Percentiles rank a stretch among this genome's conserved stretches.
phyloP scores from a whole-genome alignment of 2,797 vertebrate species.

The Pseudochirops cupreus region DNA sequence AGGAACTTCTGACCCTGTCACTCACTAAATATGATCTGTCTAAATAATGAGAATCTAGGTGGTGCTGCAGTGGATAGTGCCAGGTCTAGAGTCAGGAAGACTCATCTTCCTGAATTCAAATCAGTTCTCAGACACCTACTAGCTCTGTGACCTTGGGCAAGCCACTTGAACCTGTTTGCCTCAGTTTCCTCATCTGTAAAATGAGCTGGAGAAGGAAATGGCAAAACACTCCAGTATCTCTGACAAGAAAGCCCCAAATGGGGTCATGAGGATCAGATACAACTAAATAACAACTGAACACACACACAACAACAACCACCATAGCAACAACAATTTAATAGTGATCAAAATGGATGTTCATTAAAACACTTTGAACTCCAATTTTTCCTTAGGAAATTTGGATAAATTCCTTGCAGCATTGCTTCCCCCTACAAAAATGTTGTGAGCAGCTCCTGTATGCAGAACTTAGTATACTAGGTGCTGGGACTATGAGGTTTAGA shows the following conservation, averaged over 20 bases:
- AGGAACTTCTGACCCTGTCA: background rate
- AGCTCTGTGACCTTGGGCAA: background rate
- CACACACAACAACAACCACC: background rate
- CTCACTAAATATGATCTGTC: constrained; percentile 10
- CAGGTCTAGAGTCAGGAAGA: background rate
- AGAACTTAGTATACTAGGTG: background rate
- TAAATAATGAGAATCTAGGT: background rate
- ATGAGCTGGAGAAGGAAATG: background rate
- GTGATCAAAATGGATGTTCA: constrained; percentile 4
- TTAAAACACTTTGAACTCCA: constrained; percentile 39
- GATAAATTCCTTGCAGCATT: background rate
- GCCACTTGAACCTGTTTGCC: background rate
- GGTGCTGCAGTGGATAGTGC: background rate
- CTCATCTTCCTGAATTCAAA: background rate
- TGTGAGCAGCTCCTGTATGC: background rate
- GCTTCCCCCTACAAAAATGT: background rate
- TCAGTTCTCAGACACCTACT: background rate
- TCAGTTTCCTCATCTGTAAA: background rate
- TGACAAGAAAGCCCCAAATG: background rate
- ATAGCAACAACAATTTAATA: background rate
- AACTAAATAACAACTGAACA: background rate
- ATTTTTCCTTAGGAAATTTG: constrained; percentile 43
- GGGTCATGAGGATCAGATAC: background rate
- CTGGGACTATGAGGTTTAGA: background rate
- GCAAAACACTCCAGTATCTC: background rate